Evolutionary conservation across 2,797 vertebrate genomes (phyloP).

Genomic region (Helicolenus hilgendorfi): DNA sequence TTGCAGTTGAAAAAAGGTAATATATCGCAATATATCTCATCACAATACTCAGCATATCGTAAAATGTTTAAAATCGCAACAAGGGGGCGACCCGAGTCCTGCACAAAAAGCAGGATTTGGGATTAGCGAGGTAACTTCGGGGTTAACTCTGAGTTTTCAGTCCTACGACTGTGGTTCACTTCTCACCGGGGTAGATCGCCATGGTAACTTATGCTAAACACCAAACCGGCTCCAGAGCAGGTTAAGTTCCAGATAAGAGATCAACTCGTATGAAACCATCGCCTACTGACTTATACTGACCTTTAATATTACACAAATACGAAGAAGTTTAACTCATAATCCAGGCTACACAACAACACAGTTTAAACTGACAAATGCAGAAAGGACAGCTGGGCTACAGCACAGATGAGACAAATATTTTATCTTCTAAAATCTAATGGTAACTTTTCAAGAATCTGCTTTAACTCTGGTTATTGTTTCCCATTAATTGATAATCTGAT

Average conservation of each 20-base stretch:
- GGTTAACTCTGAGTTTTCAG: neutral
- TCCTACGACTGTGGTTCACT: neutral
- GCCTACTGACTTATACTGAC: too few species aligned
- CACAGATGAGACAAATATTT: neutral
- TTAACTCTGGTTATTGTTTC: neutral
- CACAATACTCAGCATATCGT: too few species aligned
- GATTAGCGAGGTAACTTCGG: neutral
- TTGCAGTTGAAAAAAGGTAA: too few species aligned
- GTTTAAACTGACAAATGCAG: too few species aligned
- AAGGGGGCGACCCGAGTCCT: neutral
- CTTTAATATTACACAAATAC: too few species aligned
- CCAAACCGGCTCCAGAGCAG: neutral
- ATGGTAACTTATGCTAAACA: neutral
- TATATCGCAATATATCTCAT: rapidly evolving
- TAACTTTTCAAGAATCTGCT: neutral
- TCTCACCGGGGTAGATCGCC: neutral
- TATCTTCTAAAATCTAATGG: neutral
- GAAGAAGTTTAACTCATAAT: too few species aligned
- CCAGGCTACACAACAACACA: too few species aligned
- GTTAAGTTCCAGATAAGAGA: too few species aligned
- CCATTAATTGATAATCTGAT: neutral
- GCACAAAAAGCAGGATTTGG: neutral
- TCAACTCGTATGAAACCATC: too few species aligned
- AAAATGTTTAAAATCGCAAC: too few species aligned
- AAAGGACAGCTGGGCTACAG: too few species aligned